Evolutionary conservation across 2,797 vertebrate genomes (phyloP), one percentile per base, ranked within the genome.

Genomic region (Vespertilio murinus): DNA sequence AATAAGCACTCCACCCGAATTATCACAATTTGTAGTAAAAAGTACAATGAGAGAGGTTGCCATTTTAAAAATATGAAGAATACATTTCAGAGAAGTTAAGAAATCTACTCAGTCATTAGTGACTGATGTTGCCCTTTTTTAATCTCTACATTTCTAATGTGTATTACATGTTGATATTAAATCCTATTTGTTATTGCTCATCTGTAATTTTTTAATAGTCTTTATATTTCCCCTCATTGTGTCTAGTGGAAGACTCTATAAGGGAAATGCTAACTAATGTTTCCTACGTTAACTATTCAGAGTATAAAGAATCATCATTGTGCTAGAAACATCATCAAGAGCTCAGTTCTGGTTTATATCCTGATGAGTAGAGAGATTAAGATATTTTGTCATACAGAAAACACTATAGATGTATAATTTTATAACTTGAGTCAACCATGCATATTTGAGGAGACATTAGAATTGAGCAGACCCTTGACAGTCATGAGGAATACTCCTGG

Each of bases 11-110:
- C 2, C 47, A 33, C 30, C 7, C 2, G 28, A 61, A 56, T 78
- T 42, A n/a, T 77, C 38, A 40, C 18, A 81, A 67, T 85, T 67
- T 88, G 77, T 47, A 59, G 45, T 78, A n/a, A 88, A 74, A 61
- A 54, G 49, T 23, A 59, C 6, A 79, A 18, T n/a, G 20, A 81
- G 54, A 75, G 17, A 95, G 13, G 35, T 65, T 18, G 30, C 13
- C 8, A 23, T 81, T 90, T 94, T 75, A 81, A 61, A 90, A 90
- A 59, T 52, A 22, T 14, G n/a, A 45, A 95, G 30, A 90, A 28
- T 71, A 92, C 17, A 8, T 67, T 82, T 95, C 28, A 92, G 52
- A 90, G 67, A 87, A 61, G 6, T n/a, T 67, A 67, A 88, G 71
- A 88, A 64, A 93, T 81, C 83, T 94, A 9, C 28, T 67, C 28